Base-by-base conservation (phyloP, 2,113 vertebrate species). In the Polypterus senegalus region DNA sequence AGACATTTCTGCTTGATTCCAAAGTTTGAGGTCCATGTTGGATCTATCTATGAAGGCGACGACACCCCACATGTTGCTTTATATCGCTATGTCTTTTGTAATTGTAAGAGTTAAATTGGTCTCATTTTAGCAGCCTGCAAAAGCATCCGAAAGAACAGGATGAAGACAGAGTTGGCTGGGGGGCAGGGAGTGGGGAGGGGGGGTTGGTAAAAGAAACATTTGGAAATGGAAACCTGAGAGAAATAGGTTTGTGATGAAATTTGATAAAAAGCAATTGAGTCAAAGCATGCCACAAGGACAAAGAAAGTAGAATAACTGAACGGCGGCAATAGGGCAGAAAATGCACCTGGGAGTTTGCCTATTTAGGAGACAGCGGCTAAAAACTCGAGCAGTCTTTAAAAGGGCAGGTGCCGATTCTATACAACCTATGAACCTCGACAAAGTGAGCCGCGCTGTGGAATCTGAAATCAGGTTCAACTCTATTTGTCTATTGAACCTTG, bases 371-470 rank as follows among this genome's bases (percentile, higher is more conserved):
- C 61, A 9, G 46, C 57, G 60, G 64, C 61, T 51, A 44, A 47
- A 55, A 62, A 63, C 64, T 46, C 5, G 60, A 48, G 65, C 64
- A 49, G 65, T 48, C 65, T 65, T 61, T 61, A 67, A 65, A 72
- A 77, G 80, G 78, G 76, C 81, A 83, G 74, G 77, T 66, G 63
- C 62, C 67, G 72, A 60, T 78, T 77, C 77, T 76, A 77, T 76
- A 76, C 73, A 72, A 74, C 78, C 78, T 75, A 76, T 68, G 76
- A 79, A 73, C 77, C 71, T 71, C 67, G 67, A 57, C 46, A 71
- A 62, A 66, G 46, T 11, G 65, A 58, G 57, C 59, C 47, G 55
- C 66, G 69, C 63, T 63, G 65, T 63, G 53, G 58, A 68, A 69
- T 72, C 54, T 69, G 61, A 68, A 69, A 70, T 70, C 64, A 72